Evolutionary conservation across 2,113 vertebrate genomes (phyloP).

Genomic region (Oxygymnocypris stewartii): DNA sequence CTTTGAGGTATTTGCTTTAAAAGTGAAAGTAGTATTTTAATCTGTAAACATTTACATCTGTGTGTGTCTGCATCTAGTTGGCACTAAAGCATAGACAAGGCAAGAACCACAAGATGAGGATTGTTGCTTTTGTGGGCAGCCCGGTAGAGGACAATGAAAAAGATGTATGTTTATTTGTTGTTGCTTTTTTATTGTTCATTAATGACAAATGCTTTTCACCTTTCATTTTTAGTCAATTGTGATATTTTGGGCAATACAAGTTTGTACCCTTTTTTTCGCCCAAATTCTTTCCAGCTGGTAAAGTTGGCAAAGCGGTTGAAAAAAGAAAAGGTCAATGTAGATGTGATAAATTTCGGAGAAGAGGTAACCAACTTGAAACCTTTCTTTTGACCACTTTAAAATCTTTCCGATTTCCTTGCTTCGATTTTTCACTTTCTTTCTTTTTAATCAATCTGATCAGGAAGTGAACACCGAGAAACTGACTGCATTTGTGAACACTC

Average conservation of each 20-base stretch:
- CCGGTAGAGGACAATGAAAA: slow-evolving; percentile 95
- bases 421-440: neutral
- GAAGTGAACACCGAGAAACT: slow-evolving; percentile 95
- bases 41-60: neutral
- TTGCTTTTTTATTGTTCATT: neutral
- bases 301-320: slow-evolving; percentile 96
- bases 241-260: neutral
- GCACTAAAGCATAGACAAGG: slow-evolving; percentile 95
- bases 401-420: neutral
- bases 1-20: neutral
- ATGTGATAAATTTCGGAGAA: slow-evolving; percentile 96
- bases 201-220: neutral
- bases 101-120: slow-evolving; percentile 98
- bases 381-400: neutral
- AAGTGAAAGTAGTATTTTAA: neutral
- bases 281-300: slow-evolving; percentile 79
- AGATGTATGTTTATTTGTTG: slow-evolving; percentile 80
- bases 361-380: slow-evolving; percentile 78
- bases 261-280: no score
- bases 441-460: slow-evolving; percentile 62
- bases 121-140: slow-evolving; percentile 96
- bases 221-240: neutral
- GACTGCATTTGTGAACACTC: slow-evolving; percentile 90
- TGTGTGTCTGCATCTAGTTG: slow-evolving; percentile 72
- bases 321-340: slow-evolving; percentile 97